phyloP scores from a whole-genome alignment of 1,140 invertebrate genomes.

The Sinonovacula constricta region DNA sequence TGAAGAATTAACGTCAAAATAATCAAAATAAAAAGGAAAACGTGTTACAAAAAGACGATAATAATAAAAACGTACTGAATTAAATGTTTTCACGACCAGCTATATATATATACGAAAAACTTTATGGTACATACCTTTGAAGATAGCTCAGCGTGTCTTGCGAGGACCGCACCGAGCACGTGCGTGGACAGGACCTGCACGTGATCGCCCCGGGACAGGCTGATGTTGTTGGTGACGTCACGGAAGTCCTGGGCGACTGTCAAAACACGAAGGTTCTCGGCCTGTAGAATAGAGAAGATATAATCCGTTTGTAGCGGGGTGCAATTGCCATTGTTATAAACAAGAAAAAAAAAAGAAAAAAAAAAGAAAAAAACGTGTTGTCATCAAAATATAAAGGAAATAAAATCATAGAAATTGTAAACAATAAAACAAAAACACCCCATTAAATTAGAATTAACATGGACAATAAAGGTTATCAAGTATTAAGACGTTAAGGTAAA shows the following conservation, averaged over 20 bases:
- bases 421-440: neutral
- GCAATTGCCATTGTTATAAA: neutral
- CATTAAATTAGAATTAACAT: neutral
- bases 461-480: too few relatives aligned
- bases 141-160: neutral
- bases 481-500: too few relatives aligned
- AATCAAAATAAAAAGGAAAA: too few relatives aligned
- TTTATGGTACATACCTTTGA: too few relatives aligned
- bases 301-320: too few relatives aligned
- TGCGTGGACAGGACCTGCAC: conserved; percentile 12
- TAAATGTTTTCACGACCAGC: too few relatives aligned
- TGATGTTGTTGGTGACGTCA: conserved; percentile 12
- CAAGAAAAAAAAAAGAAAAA: neutral
- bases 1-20: too few relatives aligned
- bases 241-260: neutral
- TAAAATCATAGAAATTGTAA: neutral
- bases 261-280: conserved; percentile 11
- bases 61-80: too few relatives aligned
- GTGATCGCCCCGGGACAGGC: neutral
- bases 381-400: neutral
- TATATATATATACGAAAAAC: too few relatives aligned
- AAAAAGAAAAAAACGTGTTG: neutral
- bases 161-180: neutral
- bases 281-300: conserved; percentile 15
- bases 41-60: too few relatives aligned